Base-by-base conservation (phyloP, 2,888 invertebrate genomes). In the Oscheius sp. region DNA sequence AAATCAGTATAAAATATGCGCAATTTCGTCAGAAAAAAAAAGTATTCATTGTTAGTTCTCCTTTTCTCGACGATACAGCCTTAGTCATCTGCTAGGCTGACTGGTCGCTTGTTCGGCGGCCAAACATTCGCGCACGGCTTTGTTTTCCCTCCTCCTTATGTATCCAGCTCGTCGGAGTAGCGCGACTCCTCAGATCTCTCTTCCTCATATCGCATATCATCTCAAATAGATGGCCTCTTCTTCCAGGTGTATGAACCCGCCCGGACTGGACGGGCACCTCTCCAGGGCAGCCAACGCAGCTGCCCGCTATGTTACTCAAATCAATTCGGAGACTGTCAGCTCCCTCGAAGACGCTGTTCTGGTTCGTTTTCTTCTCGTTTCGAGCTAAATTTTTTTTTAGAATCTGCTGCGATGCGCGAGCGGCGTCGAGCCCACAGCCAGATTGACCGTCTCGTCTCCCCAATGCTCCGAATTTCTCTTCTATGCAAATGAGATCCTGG, bases 261-360 rank as follows among this genome's bases (percentile, higher is more conserved):
- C 66, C 13, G 65, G 57, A 11, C 51, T 74, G 62, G 74, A 74
- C 48, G 70, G 74, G 32, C 60, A 42, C 42, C 47, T 82, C 57
- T 59, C 76, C 0, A 48, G 76, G 7, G 79, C 81, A 9, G 75
- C 77, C 10, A 76, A 77, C 32, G 77, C 80, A 37, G 84, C 82
- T 0, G 75, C 79, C 10, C 47, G 79, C 13, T 84, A 81, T 73
- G 76, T 79, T 21, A 73, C 76, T 2, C 73, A 81, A 50, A 75
- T 80, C 13, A 76, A 66, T 32, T 32, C 75, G 7, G 83, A 84
- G 9, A 80, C 80, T 13, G 77, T 79, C 1, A 53, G 63, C 0
- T 42, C 63, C 11, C 66, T 84, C 35, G 83, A 84, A 37, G 83
- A 84, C 55, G 75, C 80, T 10, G 62, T 84, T n/a, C 57, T 71